These are phyloP conservation scores for Pseudotriccus pelzelni DNA, from an alignment of 2,797 vertebrate genomes.

Conservation along the genomic window DNA sequence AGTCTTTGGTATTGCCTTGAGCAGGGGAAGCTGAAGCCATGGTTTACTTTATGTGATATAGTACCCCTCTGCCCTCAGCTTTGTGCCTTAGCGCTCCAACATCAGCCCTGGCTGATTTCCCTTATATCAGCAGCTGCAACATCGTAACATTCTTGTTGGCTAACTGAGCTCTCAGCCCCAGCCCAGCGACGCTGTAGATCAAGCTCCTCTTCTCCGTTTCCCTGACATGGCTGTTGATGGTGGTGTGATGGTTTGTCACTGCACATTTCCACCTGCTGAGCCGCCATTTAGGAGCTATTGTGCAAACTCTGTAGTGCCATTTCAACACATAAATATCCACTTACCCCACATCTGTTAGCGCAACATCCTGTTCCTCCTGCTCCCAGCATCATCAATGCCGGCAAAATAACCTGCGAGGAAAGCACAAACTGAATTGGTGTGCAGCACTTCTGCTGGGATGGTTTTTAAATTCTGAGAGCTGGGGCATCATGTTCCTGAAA, in stretches of 20 bases:
- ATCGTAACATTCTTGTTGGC: neutral
- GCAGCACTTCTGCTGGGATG: neutral
- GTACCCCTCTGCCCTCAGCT: neutral
- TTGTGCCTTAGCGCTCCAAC: neutral
- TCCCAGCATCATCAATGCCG: slow-evolving; percentile 67
- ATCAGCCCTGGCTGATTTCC: neutral
- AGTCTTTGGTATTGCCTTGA: neutral
- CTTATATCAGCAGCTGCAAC: neutral
- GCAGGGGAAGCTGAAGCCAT: neutral
- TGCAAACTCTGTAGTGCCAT: neutral
- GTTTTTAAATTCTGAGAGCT: neutral
- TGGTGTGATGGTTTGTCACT: neutral
- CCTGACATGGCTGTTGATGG: neutral
- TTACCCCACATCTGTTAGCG: slow-evolving; percentile 71
- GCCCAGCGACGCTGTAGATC: slow-evolving; percentile 15
- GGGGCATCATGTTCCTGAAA: neutral
- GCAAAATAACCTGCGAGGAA: slow-evolving; percentile 60
- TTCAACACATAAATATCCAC: slow-evolving; percentile 28
- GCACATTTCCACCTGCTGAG: neutral
- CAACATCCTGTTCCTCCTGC: slow-evolving; percentile 66
- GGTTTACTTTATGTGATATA: neutral
- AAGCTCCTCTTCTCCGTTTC: neutral
- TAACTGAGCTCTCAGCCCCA: neutral
- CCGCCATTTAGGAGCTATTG: neutral
- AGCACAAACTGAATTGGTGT: neutral